Percentiles rank a stretch among this genome's conserved stretches.
Evolutionary conservation across 2,888 invertebrate genomes (phyloP).

Genomic region (Drosophila antonietae): DNA sequence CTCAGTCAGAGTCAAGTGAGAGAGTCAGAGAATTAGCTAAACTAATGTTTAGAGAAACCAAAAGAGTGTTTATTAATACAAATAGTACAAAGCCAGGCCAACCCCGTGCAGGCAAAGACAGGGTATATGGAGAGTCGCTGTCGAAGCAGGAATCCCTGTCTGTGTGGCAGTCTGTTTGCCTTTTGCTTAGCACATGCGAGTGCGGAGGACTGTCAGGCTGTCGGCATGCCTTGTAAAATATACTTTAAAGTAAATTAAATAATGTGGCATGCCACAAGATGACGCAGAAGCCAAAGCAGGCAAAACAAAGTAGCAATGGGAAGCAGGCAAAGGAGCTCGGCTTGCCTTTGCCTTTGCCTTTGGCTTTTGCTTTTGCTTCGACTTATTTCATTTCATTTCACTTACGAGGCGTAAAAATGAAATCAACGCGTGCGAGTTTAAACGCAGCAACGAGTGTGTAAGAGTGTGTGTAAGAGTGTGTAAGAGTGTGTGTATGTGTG

Average conservation of each 20-base stretch:
- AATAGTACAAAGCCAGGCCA: too few relatives aligned
- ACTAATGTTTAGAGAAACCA: too few relatives aligned
- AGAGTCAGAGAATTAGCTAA: too few relatives aligned
- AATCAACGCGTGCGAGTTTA: constrained; percentile 63
- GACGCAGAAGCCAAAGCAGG: constrained; percentile 40
- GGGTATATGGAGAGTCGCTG: constrained; percentile 38
- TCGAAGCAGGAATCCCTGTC: constrained; percentile 9
- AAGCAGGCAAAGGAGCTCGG: neutral
- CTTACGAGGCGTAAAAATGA: constrained; percentile 77
- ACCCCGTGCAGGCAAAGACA: neutral
- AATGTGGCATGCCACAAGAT: constrained; percentile 77
- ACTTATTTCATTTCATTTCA: constrained; percentile 72
- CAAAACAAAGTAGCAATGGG: constrained; percentile 1
- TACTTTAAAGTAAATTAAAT: constrained; percentile 78
- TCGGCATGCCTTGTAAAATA: constrained; percentile 58
- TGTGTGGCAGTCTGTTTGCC: constrained; percentile 21
- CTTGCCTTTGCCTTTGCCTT: constrained; percentile 16
- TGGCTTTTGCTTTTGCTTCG: constrained; percentile 31
- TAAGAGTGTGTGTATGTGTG: constrained; percentile 32
- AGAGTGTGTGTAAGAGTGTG: constrained; percentile 6
- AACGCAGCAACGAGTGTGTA: constrained; percentile 27
- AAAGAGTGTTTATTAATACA: too few relatives aligned
- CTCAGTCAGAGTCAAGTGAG: too few relatives aligned
- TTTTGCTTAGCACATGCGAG: constrained; percentile 18
- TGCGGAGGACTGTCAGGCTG: constrained; percentile 12